A percentile compares a stretch with the other conserved stretches of the same genome.
Conservation (phyloP, 2,888 invertebrate species). For the Dione vanillae region DNA sequence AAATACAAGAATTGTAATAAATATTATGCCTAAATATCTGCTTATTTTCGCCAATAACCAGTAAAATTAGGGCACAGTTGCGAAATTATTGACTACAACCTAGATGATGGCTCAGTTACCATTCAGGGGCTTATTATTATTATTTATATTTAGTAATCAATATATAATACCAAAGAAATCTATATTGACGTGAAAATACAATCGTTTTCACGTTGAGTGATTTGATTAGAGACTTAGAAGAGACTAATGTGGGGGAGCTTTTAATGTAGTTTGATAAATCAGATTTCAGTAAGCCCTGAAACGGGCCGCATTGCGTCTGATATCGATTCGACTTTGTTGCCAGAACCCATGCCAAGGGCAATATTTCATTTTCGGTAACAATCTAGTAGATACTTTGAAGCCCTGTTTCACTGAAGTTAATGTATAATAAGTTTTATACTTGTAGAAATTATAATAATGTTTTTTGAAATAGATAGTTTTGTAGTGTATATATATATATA, state of each 20-base stretch:
- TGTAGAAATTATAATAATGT: no score
- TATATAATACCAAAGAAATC: not conserved
- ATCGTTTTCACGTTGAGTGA: not conserved
- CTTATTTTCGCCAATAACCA: no score
- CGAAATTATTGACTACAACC: no score
- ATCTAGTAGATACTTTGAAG: constrained; percentile 28
- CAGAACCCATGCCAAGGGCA: constrained; percentile 50
- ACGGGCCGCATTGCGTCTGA: constrained; percentile 54
- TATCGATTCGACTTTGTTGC: constrained; percentile 55
- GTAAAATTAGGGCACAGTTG: no score
- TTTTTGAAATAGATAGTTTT: no score
- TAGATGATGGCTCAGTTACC: no score
- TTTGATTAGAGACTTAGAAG: constrained; percentile 8
- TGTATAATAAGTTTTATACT: no score
- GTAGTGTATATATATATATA: no score
- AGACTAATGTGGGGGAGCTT: constrained; percentile 12
- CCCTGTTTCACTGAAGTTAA: constrained; percentile 8
- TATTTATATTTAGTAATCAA: not conserved
- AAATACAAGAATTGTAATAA: no score
- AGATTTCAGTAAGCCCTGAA: constrained; percentile 43
- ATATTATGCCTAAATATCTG: no score
- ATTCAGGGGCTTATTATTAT: no score
- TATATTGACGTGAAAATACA: not conserved
- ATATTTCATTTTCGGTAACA: constrained; percentile 43
- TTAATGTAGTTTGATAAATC: constrained; percentile 36